Evolutionary conservation across 1,140 invertebrate species (phyloP).

Genomic region (Drosophila parvula): DNA sequence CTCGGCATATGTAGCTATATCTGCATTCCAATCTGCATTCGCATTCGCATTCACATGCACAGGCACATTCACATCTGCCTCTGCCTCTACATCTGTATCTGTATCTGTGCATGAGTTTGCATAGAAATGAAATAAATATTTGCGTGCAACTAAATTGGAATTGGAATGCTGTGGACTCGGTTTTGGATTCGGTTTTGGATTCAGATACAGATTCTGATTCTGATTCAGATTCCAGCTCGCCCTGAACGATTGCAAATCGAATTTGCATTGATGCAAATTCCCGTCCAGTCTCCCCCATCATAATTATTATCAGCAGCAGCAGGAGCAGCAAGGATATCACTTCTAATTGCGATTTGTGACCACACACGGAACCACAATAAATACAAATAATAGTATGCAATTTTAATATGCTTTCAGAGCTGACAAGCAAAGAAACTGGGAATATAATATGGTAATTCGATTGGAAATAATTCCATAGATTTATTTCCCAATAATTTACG

Average conservation of each 20-base stretch:
- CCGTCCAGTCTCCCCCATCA: conserved; percentile 5
- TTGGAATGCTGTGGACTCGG: conserved; percentile 61
- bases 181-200: conserved; percentile 20
- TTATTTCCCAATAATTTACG: not conserved
- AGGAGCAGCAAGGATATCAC: conserved; percentile 15
- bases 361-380: conserved; percentile 1
- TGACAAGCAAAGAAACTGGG: too few species aligned
- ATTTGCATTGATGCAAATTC: conserved; percentile 47
- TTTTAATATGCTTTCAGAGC: not conserved
- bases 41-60: not conserved
- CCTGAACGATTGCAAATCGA: conserved; percentile 48
- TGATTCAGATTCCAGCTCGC: conserved; percentile 3
- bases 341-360: conserved; percentile 37
- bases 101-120: conserved; percentile 58
- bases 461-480: not conserved
- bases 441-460: not conserved
- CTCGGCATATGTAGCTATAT: conserved; percentile 36
- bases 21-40: conserved; percentile 21
- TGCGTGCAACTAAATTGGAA: conserved; percentile 76
- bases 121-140: conserved; percentile 80
- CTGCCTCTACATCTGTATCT: conserved; percentile 33
- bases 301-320: conserved; percentile 30
- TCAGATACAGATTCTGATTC: conserved; percentile 3
- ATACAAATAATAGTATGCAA: conserved; percentile 4
- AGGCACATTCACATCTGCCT: conserved; percentile 10